phyloP scores from a whole-genome alignment of 2,113 vertebrate species.

The Synodontis membranacea region DNA sequence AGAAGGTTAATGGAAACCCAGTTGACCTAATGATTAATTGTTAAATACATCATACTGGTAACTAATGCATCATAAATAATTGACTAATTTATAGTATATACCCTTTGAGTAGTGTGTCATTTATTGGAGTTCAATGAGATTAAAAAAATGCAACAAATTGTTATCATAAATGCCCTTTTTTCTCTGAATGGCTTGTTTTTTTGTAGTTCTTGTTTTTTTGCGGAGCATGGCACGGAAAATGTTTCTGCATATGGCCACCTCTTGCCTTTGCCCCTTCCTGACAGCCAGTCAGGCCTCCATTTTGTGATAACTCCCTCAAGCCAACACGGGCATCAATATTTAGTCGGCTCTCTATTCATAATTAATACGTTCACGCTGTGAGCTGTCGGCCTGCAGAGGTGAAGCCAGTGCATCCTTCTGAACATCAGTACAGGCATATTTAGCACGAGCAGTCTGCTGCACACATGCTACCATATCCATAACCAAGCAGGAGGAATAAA shows the following conservation, averaged over 20 bases:
- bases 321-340: constrained; percentile 52
- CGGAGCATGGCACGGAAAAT: not conserved
- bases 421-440: constrained; percentile 36
- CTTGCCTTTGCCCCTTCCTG: constrained; percentile 33
- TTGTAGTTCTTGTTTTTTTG: not conserved
- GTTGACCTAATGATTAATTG: not conserved
- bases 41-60: not conserved
- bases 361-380: constrained; percentile 56
- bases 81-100: not conserved
- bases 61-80: not conserved
- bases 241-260: constrained; percentile 25
- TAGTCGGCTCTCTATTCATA: constrained; percentile 54
- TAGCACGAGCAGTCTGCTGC: constrained; percentile 30
- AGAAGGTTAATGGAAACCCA: no score
- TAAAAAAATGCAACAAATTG: not conserved
- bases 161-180: not conserved
- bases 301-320: constrained; percentile 47
- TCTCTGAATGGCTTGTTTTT: not conserved
- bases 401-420: constrained; percentile 29
- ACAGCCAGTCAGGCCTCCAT: constrained; percentile 40
- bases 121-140: not conserved
- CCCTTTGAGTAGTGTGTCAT: not conserved
- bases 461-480: constrained; percentile 27
- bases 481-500: constrained; percentile 48
- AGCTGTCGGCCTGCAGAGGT: constrained; percentile 45